phyloP scores from a whole-genome alignment of 2,797 vertebrate species.

The Gallirallus australis region DNA sequence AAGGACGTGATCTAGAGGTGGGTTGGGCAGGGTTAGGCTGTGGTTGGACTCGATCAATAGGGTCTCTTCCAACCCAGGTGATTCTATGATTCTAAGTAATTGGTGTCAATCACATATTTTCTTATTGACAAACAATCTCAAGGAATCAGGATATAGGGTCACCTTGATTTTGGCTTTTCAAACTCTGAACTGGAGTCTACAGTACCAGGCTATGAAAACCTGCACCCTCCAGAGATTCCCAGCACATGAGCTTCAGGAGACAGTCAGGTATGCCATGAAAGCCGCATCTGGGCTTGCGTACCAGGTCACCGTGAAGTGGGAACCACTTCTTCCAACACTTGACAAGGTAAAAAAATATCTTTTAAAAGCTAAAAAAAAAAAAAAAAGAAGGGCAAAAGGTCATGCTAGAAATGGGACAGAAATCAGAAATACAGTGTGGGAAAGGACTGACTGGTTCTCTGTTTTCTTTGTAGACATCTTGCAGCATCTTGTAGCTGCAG shows the following conservation, averaged over 20 bases:
- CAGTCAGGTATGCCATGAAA: not conserved
- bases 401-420: not conserved
- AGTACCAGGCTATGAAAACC: not conserved
- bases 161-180: not conserved
- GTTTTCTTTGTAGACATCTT: not conserved
- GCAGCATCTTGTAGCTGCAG: not conserved
- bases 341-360: rapidly evolving
- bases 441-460: not conserved
- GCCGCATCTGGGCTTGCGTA: not conserved
- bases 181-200: not conserved
- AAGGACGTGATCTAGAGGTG: too few relatives aligned
- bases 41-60: too few relatives aligned
- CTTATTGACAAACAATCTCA: not conserved
- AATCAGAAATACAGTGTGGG: not conserved
- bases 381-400: not conserved
- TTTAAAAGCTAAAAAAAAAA: too few relatives aligned
- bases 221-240: not conserved
- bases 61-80: too few relatives aligned
- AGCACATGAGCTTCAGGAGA: not conserved
- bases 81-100: not conserved
- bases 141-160: not conserved
- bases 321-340: not conserved
- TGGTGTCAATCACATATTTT: not conserved
- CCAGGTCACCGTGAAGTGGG: not conserved
- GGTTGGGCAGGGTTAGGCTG: too few relatives aligned